Conservation (phyloP, 1,140 invertebrate species). For the Caenorhabditis brenneri region DNA sequence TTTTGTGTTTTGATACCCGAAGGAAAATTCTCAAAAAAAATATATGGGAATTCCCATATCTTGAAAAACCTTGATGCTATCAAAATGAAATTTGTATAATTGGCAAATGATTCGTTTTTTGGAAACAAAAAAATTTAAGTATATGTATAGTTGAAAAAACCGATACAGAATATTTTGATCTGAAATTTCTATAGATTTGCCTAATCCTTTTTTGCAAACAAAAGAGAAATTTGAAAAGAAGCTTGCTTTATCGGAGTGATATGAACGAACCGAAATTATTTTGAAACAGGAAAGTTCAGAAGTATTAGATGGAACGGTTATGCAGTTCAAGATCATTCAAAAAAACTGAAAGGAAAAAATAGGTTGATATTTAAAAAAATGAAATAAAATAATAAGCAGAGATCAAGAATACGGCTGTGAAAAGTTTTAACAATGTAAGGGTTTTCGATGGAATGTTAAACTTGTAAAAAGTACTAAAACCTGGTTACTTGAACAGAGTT, state of each 20-base stretch:
- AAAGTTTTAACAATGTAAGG: not conserved
- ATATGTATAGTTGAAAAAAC: too few relatives aligned
- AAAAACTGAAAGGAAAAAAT: not conserved
- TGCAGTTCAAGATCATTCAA: conserved; percentile 3
- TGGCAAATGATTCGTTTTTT: too few relatives aligned
- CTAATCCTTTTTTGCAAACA: too few relatives aligned
- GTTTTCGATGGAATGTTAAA: conserved; percentile 4
- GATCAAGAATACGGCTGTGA: not conserved
- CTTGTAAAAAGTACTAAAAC: not conserved
- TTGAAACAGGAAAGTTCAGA: conserved; percentile 4
- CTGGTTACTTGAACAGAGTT: not conserved
- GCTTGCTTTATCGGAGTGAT: conserved; percentile 5
- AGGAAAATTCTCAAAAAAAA: too few relatives aligned
- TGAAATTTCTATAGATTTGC: too few relatives aligned
- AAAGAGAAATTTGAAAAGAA: too few relatives aligned
- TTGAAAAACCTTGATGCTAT: too few relatives aligned
- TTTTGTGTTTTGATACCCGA: too few relatives aligned
- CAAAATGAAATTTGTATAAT: too few relatives aligned
- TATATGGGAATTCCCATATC: too few relatives aligned
- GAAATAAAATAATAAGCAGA: not conserved
- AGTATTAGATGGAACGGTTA: not conserved
- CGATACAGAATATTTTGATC: too few relatives aligned
- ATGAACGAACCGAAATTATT: conserved; percentile 38
- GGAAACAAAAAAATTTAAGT: too few relatives aligned
- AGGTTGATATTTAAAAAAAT: not conserved